Evolutionary conservation across 2,888 invertebrate species (phyloP).

Genomic region (Orchesella flavescens): DNA sequence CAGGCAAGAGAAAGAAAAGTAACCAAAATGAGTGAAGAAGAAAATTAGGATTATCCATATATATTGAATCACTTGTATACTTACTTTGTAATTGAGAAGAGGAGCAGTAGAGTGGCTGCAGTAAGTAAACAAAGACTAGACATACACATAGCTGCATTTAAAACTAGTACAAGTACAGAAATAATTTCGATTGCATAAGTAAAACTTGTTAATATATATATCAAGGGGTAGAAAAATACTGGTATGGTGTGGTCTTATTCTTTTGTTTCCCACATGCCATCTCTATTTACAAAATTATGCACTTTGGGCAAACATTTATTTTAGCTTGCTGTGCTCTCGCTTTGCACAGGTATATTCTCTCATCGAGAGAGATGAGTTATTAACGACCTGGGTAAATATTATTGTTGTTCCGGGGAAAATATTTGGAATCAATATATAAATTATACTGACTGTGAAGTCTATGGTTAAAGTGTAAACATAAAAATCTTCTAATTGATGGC

Average conservation of each 20-base stretch:
- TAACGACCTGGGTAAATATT: constrained; percentile 59
- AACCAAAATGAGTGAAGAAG: constrained; percentile 19
- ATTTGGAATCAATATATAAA: constrained; percentile 49
- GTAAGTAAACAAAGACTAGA: constrained; percentile 45
- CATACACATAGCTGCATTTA: constrained; percentile 2
- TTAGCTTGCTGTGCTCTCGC: background rate
- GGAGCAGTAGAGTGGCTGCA: constrained; percentile 34
- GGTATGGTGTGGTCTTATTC: too few relatives aligned
- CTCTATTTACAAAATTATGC: background rate
- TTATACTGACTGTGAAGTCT: background rate
- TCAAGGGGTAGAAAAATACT: too few relatives aligned
- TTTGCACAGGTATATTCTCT: background rate
- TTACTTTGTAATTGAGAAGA: constrained; percentile 45
- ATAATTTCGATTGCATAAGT: background rate
- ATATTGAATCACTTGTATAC: constrained; percentile 12
- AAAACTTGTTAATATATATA: too few relatives aligned
- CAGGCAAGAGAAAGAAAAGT: constrained; percentile 3
- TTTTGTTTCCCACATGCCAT: too few relatives aligned
- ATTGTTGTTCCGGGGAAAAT: constrained; percentile 58
- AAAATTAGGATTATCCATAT: background rate
- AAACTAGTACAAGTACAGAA: background rate
- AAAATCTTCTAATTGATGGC: constrained; percentile 49
- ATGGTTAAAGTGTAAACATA: constrained; percentile 16
- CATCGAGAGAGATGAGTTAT: constrained; percentile 59
- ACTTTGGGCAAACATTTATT: constrained; percentile 51